Evolutionary conservation across 2,888 invertebrate species (phyloP).

Genomic region (Eudasyphora cyanicolor): DNA sequence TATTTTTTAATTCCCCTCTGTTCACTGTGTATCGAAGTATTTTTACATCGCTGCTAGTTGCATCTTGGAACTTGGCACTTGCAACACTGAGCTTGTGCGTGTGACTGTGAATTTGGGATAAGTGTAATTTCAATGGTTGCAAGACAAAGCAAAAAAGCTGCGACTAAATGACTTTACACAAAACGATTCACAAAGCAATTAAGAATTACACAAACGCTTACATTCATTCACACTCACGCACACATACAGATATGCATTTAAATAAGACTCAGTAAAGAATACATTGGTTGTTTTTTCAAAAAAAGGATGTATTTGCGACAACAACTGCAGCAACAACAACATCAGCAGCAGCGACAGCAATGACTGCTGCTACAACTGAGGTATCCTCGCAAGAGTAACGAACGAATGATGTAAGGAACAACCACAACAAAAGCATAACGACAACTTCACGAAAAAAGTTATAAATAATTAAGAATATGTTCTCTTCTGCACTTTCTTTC

Average conservation of each 20-base stretch:
- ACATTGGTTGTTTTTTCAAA: no score
- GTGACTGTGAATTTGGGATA: neutral
- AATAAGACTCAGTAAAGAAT: no score
- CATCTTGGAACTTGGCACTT: no score
- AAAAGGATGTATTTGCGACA: neutral
- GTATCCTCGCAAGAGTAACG: no score
- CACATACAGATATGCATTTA: no score
- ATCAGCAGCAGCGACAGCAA: neutral
- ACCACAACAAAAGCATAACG: neutral
- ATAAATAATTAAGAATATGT: slow-evolving; percentile 34
- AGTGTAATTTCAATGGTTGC: neutral
- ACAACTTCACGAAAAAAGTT: slow-evolving; percentile 1
- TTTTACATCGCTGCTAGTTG: neutral
- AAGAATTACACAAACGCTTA: slow-evolving; percentile 10
- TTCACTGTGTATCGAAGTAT: no score
- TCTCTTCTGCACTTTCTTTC: neutral
- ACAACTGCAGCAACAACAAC: neutral
- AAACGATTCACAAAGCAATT: slow-evolving; percentile 30
- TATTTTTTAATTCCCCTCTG: no score
- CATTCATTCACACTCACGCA: no score
- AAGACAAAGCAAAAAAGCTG: slow-evolving; percentile 8
- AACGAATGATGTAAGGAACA: no score
- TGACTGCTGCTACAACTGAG: no score
- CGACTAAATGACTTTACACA: slow-evolving; percentile 16
- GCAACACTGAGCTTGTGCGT: neutral